Percentiles rank a stretch among this genome's conserved stretches.
These are phyloP conservation scores for Xestia ashworthii DNA, from an alignment of 2,888 invertebrate species.

Conservation along the genomic window DNA sequence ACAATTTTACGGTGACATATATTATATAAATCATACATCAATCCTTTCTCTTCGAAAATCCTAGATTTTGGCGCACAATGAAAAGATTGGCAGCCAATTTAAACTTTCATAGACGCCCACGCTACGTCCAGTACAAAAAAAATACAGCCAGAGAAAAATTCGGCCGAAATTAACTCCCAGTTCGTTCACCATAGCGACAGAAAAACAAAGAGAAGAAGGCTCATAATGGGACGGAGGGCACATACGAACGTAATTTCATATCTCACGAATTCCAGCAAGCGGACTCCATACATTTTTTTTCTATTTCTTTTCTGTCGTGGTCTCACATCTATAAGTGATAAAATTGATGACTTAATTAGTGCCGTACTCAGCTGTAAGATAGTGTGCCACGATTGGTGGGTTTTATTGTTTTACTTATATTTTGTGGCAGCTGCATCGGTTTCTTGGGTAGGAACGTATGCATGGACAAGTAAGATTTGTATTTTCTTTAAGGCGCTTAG, in stretches of 20 bases:
- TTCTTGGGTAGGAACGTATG: background rate
- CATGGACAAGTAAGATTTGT: background rate
- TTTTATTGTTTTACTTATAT: background rate
- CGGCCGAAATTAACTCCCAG: slow-evolving; percentile 64
- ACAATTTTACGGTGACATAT: no score
- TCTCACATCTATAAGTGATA: background rate
- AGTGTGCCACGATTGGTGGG: background rate
- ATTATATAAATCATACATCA: slow-evolving; percentile 30
- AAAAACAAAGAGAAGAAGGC: slow-evolving; percentile 31
- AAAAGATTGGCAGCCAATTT: slow-evolving; percentile 60
- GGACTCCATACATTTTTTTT: background rate
- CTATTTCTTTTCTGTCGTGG: background rate
- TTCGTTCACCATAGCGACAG: slow-evolving; percentile 29
- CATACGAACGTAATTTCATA: background rate
- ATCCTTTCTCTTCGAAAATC: slow-evolving; percentile 41
- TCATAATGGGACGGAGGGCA: background rate
- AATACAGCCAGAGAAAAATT: slow-evolving; percentile 50
- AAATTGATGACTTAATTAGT: background rate
- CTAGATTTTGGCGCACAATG: slow-evolving; percentile 33
- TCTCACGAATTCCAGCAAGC: background rate
- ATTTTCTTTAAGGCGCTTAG: no score
- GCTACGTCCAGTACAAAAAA: slow-evolving; percentile 50
- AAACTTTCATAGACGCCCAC: slow-evolving; percentile 59
- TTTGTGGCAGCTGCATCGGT: background rate
- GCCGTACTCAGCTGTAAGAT: background rate